Evolutionary conservation across 2,797 vertebrate genomes (phyloP).

Genomic region (Hypotaenidia okinawae): DNA sequence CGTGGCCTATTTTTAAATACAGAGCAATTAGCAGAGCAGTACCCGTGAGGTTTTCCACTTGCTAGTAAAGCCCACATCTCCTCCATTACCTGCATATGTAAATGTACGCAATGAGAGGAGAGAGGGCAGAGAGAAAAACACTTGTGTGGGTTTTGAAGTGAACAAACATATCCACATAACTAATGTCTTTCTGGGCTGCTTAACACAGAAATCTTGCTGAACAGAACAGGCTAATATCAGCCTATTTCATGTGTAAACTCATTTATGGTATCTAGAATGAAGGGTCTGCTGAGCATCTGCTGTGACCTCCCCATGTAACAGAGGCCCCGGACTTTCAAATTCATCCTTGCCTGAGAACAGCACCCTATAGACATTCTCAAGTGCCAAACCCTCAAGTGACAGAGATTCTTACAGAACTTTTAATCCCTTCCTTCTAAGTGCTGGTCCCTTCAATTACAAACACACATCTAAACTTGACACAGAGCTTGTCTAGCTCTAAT

Average conservation of each 20-base stretch:
- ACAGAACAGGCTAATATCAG: not conserved
- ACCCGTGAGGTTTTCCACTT: not conserved
- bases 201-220: not conserved
- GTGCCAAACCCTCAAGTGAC: not conserved
- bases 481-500: not conserved
- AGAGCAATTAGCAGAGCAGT: conserved; percentile 19
- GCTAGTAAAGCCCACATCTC: not conserved
- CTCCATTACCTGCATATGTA: not conserved
- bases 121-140: conserved; percentile 3
- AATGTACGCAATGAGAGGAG: not conserved
- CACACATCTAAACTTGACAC: not conserved
- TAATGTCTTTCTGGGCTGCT: not conserved
- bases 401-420: not conserved
- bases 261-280: not conserved
- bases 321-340: not conserved
- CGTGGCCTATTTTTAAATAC: not conserved
- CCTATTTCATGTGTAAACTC: not conserved
- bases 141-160: not conserved
- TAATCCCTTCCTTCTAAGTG: not conserved
- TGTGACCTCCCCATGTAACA: not conserved
- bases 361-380: not conserved
- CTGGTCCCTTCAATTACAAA: not conserved
- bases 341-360: not conserved
- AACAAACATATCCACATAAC: not conserved
- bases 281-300: not conserved